Conservation (phyloP, 2,113 vertebrate species). For the Calidris pugnax region DNA sequence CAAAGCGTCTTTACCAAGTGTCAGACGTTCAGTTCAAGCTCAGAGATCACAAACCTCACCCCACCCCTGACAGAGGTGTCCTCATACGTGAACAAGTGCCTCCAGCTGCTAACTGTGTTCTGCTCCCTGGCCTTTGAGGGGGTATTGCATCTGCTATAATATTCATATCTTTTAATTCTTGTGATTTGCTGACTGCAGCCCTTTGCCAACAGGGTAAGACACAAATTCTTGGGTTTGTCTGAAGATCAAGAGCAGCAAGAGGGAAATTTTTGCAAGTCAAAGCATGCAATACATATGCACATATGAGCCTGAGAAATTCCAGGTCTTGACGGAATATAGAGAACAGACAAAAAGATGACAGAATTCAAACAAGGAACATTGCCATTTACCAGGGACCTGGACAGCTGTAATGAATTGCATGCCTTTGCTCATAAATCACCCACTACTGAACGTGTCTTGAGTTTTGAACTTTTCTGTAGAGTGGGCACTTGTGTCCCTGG, state of each 20-base stretch:
- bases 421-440: neutral
- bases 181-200: neutral
- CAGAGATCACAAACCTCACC: neutral
- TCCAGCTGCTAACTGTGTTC: neutral
- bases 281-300: neutral
- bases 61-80: neutral
- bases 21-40: neutral
- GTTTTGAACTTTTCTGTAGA: neutral
- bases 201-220: neutral
- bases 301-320: neutral
- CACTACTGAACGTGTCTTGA: fast-evolving
- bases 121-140: neutral
- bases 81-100: fast-evolving
- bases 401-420: neutral
- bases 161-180: neutral
- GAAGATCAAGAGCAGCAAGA: neutral
- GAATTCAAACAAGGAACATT: neutral
- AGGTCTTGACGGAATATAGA: neutral
- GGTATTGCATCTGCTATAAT: neutral
- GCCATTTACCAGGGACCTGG: neutral
- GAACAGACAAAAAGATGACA: neutral
- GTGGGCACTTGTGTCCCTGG: neutral
- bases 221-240: neutral
- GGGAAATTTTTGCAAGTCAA: neutral
- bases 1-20: neutral